phyloP scores from a whole-genome alignment of 1,140 invertebrate genomes.

The Drosophila kurseongensis region DNA sequence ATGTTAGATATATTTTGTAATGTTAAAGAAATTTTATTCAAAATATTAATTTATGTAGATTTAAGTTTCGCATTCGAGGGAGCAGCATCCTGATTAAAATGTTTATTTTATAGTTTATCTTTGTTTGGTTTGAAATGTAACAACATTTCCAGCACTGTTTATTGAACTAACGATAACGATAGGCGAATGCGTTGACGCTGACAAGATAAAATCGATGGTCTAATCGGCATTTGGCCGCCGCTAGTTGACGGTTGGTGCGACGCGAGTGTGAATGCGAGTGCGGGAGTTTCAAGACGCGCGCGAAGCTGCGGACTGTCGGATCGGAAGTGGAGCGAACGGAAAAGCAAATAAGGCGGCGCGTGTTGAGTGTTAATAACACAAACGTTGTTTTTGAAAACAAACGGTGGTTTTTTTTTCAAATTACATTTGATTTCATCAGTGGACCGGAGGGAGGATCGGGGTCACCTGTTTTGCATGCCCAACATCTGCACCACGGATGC shows the following conservation, averaged over 20 bases:
- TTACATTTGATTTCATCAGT: constrained; percentile 2
- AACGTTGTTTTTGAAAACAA: constrained; percentile 22
- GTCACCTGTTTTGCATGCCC: constrained; percentile 54
- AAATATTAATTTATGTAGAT: too few relatives aligned
- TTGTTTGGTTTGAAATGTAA: too few relatives aligned
- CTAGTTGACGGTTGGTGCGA: constrained; percentile 5
- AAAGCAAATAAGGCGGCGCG: constrained; percentile 61
- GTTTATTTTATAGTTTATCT: too few relatives aligned
- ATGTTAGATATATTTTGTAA: too few relatives aligned
- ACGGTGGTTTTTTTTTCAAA: not conserved
- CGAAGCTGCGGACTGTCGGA: constrained; percentile 27
- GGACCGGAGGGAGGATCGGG: constrained; percentile 1
- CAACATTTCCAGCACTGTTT: not conserved
- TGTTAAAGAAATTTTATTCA: too few relatives aligned
- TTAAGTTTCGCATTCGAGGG: too few relatives aligned
- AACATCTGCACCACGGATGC: constrained; percentile 40
- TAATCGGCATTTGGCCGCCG: not conserved
- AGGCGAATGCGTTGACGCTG: not conserved
- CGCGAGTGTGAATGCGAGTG: constrained; percentile 38
- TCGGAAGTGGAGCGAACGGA: constrained; percentile 34
- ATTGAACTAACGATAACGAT: not conserved
- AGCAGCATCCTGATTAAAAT: too few relatives aligned
- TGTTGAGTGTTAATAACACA: constrained; percentile 57
- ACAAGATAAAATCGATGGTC: not conserved
- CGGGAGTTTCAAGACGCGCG: constrained; percentile 39